Percentiles rank a stretch among this genome's conserved stretches.
Conservation (phyloP, 2,888 invertebrate genomes). For the Bugulina stolonifera region DNA sequence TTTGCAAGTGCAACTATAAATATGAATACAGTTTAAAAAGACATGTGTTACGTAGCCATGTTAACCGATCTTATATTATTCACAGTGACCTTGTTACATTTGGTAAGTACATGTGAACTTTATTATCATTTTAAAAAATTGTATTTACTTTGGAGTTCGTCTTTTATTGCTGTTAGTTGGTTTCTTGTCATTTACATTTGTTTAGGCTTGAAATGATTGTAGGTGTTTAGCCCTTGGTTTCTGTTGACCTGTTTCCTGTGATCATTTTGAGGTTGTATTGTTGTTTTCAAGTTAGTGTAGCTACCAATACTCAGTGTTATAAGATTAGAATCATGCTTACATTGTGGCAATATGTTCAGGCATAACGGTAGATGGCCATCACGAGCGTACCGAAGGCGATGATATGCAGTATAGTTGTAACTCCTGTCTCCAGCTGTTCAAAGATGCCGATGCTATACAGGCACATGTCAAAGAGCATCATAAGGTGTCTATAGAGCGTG, state of each 20-base stretch:
- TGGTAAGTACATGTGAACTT: too few relatives aligned
- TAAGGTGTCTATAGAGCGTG: background rate
- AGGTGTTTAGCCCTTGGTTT: too few relatives aligned
- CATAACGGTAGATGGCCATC: background rate
- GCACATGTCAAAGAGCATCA: background rate
- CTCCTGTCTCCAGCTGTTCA: background rate
- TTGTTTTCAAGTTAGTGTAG: too few relatives aligned
- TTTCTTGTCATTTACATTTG: too few relatives aligned
- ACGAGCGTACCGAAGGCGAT: background rate
- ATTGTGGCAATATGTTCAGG: background rate
- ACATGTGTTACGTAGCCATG: constrained; percentile 2
- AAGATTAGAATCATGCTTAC: too few relatives aligned
- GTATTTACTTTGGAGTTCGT: too few relatives aligned
- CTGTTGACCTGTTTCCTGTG: background rate
- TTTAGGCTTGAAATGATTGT: too few relatives aligned
- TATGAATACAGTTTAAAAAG: constrained; percentile 1
- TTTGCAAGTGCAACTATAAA: background rate
- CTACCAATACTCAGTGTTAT: too few relatives aligned
- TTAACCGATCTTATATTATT: background rate
- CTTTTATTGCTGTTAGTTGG: too few relatives aligned
- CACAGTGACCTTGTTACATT: background rate
- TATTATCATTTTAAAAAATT: too few relatives aligned
- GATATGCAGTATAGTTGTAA: background rate
- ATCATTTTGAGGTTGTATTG: background rate
- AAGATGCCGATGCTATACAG: background rate